Base-by-base conservation (phyloP, 1,140 invertebrate species). In the Meloidogyne hapla region DNA sequence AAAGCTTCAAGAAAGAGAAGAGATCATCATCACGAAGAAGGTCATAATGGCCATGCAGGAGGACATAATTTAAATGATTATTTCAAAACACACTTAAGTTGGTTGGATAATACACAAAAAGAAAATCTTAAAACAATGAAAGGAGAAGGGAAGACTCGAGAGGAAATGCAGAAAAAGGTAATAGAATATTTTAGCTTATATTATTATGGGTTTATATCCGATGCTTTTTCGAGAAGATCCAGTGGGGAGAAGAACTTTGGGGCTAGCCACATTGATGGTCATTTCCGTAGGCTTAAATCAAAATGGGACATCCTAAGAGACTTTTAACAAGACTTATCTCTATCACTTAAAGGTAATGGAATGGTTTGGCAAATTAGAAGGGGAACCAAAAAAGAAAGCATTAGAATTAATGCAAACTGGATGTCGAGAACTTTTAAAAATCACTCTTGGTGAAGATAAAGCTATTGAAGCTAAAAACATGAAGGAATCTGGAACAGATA, bases 321-420 rank as follows among this genome's bases (percentile, higher is more conserved):
- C n/a, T 33, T 33, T 33, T 33, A 33, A 33, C n/a, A n/a, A n/a
- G n/a, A n/a, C n/a, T n/a, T n/a, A 33, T 3, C 33, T 33, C 2
- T 2, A n/a, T n/a, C n/a, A n/a, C n/a, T n/a, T n/a, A n/a, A 33
- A 33, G 33, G 77, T 81, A 10, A 48, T 42, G 21, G 38, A 40
- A 18, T 74, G 21, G 38, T 80, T 66, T 33, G 76, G 79, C 2
- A 61, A 63, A 13, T 33, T 80, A 8, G 45, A 56, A 23, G 79
- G 80, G 2, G 81, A 81, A 18, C 67, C 26, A 18, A 77, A 80
- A 67, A 80, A 83, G 40, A 81, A 63, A 65, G 81, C 80, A 12
- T 77, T 42, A 21, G 68, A 69, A 21, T 25, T 61, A 13, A 64
- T 83, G 21, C 45, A 84, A 38, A 76, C 28, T 28, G 82, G 79